Base-by-base conservation (phyloP, 2,888 invertebrate genomes). In the Pemphredon lugubris region DNA sequence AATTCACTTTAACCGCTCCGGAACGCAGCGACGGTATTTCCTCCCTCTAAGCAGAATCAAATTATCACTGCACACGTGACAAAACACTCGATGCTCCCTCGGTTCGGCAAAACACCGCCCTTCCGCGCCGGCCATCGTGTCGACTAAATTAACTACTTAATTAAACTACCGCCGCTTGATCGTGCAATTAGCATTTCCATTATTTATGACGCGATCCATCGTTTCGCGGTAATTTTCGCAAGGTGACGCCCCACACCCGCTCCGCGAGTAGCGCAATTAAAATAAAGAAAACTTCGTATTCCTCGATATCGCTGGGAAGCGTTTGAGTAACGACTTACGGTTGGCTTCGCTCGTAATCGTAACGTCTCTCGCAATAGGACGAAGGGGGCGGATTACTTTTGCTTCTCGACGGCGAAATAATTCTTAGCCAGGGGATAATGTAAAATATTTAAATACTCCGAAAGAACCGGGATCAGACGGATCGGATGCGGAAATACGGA, bases 31-130 rank as follows among this genome's bases (percentile, higher is more conserved):
- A 59, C 48, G 45, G 65, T 63, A 65, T 70, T 70, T 74, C 71
- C 74, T 54, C 32, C 54, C 59, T 64, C 58, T 69, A 71, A 72
- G 58, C 54, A 39, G 51, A 69, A 69, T 72, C 66, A 58, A 72
- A 71, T 77, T 77, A 77, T 77, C 63, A 26, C 55, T 32, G 68
- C 51, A 44, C 65, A 50, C 54, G 61, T 47, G 74, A 68, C 71
- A 71, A 77, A 77, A 77, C 65, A 72, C 45, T 47, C 60, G 44
- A 50, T 57, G 54, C 65, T 55, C 37, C 50, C 23, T 40, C 32
- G 53, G 18, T 42, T n/a, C 53, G 51, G 54, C 68, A 57, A 77
- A 77, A 74, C 68, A 54, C 9, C 51, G 51, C 32, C 40, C 54
- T 45, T 20, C 55, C 54, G n/a, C 32, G 44, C 26, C 50, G 42